Percentiles rank a stretch among this genome's conserved stretches.
Conservation (phyloP, 1,140 invertebrate genomes). For the Dolichoris vasculosae region DNA sequence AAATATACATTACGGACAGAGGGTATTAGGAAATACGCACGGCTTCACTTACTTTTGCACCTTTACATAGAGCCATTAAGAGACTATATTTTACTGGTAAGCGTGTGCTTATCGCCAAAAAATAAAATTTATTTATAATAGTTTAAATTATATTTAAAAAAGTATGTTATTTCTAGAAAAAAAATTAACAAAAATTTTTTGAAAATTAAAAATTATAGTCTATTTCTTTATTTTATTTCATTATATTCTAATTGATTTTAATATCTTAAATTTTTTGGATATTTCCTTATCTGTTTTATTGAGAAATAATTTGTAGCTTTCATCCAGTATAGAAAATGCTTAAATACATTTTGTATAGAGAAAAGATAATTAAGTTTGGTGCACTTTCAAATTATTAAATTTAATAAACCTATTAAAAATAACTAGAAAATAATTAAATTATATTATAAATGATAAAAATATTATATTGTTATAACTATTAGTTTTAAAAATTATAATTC, state of each 20-base stretch:
- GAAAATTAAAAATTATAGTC: neutral
- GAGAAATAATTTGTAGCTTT: no score
- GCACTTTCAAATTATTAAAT: no score
- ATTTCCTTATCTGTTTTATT: no score
- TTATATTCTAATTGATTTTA: no score
- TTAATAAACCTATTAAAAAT: no score
- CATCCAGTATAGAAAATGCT: no score
- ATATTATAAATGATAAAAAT: no score
- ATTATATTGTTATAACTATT: no score
- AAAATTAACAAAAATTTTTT: neutral
- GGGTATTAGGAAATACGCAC: constrained; percentile 63
- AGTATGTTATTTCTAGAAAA: neutral
- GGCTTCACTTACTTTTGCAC: constrained; percentile 65
- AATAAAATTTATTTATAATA: constrained; percentile 31
- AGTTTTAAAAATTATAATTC: neutral
- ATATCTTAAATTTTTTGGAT: no score
- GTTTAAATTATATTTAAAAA: neutral
- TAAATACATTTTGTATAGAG: no score
- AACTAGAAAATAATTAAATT: no score
- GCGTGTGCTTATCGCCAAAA: constrained; percentile 57
- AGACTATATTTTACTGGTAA: constrained; percentile 57
- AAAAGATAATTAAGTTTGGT: no score
- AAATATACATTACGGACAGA: constrained; percentile 61
- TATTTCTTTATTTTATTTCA: neutral
- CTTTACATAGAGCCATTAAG: constrained; percentile 59